Evolutionary conservation across 2,888 invertebrate genomes (phyloP).

Genomic region (Patella pellucida): DNA sequence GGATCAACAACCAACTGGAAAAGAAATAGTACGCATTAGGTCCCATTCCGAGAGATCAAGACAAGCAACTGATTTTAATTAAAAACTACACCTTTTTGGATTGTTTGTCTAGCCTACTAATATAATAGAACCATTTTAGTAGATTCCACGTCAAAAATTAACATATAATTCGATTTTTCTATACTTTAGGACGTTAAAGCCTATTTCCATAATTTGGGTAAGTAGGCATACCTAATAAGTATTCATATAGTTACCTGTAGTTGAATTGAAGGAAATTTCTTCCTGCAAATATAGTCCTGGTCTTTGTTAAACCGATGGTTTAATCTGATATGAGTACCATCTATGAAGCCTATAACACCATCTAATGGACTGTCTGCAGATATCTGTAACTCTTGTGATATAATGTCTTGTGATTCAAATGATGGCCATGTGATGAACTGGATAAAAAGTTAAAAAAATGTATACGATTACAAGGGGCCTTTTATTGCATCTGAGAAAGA

Average conservation of each 20-base stretch:
- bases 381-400: neutral
- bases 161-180: too few species aligned
- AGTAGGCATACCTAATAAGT: neutral
- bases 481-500: too few species aligned
- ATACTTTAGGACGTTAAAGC: too few species aligned
- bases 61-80: too few species aligned
- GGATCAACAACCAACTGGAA: neutral
- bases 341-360: neutral
- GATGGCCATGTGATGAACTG: neutral
- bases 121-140: too few species aligned
- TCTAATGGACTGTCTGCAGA: too few species aligned
- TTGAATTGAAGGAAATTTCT: neutral
- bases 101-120: too few species aligned
- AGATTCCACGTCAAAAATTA: too few species aligned
- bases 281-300: neutral
- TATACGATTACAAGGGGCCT: too few species aligned
- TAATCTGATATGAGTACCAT: constrained; percentile 2
- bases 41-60: neutral
- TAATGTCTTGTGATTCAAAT: neutral
- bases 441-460: neutral
- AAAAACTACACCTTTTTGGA: too few species aligned
- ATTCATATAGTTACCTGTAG: too few species aligned
- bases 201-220: neutral
- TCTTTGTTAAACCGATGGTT: neutral
- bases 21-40: neutral